Conservation (phyloP, 2,113 vertebrate genomes). For the Chauna torquata region DNA sequence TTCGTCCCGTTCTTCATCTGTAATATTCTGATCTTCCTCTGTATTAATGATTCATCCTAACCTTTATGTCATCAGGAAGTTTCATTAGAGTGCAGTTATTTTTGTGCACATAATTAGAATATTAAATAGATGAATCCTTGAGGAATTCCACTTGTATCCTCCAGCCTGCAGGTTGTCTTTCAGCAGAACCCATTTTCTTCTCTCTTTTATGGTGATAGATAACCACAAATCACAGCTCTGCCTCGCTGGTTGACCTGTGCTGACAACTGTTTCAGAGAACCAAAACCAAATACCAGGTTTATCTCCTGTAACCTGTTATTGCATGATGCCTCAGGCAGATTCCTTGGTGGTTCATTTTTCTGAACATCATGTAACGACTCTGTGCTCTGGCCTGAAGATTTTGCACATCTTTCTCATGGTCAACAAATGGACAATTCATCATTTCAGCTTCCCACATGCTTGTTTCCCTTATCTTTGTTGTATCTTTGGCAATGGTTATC, state of each 20-base stretch:
- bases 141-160: slow-evolving; percentile 11
- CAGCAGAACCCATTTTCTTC: not conserved
- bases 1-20: not conserved
- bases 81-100: slow-evolving; percentile 32
- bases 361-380: accelerated
- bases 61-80: slow-evolving; percentile 51
- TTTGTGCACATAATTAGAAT: slow-evolving; percentile 4
- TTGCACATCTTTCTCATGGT: not conserved
- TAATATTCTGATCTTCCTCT: not conserved
- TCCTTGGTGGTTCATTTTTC: not conserved
- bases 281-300: not conserved
- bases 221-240: not conserved
- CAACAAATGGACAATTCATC: accelerated
- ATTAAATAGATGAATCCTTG: not conserved
- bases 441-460: not conserved
- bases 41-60: slow-evolving; percentile 26
- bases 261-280: not conserved
- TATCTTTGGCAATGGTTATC: not conserved
- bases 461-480: not conserved
- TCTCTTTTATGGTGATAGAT: accelerated
- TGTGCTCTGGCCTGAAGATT: not conserved
- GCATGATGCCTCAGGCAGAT: not conserved
- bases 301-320: not conserved
- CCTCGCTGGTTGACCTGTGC: not conserved
- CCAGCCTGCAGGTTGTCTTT: not conserved